Evolutionary conservation across 2,888 invertebrate genomes (phyloP), one percentile per base, ranked within the genome.

Genomic region (Empis stercorea): DNA sequence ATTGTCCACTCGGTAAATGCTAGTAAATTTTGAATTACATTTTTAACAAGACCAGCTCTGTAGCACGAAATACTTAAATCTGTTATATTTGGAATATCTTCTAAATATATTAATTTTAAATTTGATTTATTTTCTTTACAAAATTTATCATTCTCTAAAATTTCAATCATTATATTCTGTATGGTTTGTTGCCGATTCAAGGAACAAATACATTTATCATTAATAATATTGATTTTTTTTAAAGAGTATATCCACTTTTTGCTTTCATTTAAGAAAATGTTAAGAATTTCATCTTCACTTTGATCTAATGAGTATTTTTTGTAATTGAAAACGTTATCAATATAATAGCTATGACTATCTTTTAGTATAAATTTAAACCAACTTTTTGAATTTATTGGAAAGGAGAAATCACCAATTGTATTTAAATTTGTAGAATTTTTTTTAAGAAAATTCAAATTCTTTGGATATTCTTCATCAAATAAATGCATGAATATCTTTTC

Each of bases 351-450:
- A 52, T 47, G n/a, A 2, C 34, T 11, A 16, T 13, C 32, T 17
- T 47, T 55, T 4, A 2, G 9, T 2, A 7, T 27, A 27, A 27
- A n/a, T 13, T 34, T 10, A 5, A 71, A 66, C 84, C 84, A 84
- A 45, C 75, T 74, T 56, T 73, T 68, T 17, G 73, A 56, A 43
- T 70, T 71, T 48, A 71, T 64, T 10, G 79, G 75, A 63, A 83
- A 80, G 67, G 79, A 80, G 5, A 81, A 65, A 52, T 85, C 85
- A 10, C 84, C 84, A 39, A 71, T 63, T 34, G 61, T 60, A 46
- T 68, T 60, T 7, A 81, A 63, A 54, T 77, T 74, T 53, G 76
- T 75, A 2, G 65, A 71, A 57, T 82, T 79, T 57, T 73, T 73
- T 64, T 78, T 78, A 34, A 83, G 66, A 30, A 73, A 59, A 49